Evolutionary conservation across 2,797 vertebrate species (phyloP).

Genomic region (Eleutherodactylus coqui): DNA sequence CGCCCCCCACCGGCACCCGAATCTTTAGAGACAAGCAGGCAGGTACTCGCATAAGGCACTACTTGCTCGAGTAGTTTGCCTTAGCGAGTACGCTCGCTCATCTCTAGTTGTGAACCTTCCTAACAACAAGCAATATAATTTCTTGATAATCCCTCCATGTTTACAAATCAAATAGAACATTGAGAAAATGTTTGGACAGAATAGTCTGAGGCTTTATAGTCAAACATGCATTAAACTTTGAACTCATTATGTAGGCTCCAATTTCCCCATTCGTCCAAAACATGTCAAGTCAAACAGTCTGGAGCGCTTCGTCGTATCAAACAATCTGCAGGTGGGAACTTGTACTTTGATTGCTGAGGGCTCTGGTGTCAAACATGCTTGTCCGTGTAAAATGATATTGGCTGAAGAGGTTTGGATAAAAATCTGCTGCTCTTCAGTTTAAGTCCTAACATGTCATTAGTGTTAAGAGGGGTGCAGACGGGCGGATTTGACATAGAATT

Average conservation of each 20-base stretch:
- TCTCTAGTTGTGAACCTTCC: no score
- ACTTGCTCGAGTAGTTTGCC: no score
- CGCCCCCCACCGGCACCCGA: no score
- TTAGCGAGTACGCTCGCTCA: no score
- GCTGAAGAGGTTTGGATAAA: constrained; percentile 15
- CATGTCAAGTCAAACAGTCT: neutral
- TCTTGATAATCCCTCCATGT: neutral
- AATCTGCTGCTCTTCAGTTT: neutral
- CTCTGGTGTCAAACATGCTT: constrained; percentile 2
- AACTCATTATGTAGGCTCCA: neutral
- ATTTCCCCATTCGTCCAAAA: neutral
- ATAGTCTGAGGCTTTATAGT: neutral
- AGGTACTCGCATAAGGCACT: no score
- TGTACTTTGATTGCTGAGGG: constrained; percentile 2
- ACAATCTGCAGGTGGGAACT: constrained; percentile 23
- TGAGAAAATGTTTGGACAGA: neutral
- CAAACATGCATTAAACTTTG: neutral
- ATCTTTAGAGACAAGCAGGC: no score
- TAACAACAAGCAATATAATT: neutral
- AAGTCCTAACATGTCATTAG: neutral
- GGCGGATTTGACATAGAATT: no score
- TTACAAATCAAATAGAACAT: neutral
- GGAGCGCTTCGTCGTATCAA: neutral
- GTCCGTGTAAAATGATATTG: constrained; percentile 8
- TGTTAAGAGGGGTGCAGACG: no score